A percentile compares a stretch with the other conserved stretches of the same genome.
These are phyloP conservation scores for Chaetodon trifascialis DNA, from an alignment of 2,113 vertebrate genomes.

Conservation along the genomic window DNA sequence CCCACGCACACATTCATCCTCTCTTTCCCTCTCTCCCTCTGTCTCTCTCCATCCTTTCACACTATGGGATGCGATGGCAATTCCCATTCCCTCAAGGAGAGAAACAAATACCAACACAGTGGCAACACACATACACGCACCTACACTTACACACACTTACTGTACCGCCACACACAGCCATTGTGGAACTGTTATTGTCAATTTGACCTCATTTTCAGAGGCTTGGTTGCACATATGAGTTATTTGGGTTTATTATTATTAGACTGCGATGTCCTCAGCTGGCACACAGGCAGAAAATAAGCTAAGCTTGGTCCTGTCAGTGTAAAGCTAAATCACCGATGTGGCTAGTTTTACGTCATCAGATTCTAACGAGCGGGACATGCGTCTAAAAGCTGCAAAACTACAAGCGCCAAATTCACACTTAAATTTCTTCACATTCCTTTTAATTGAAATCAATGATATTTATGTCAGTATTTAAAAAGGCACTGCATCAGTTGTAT, in stretches of 20 bases:
- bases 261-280: neutral
- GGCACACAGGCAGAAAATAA: neutral
- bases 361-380: neutral
- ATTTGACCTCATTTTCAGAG: constrained; percentile 32
- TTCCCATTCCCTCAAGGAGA: constrained; percentile 33
- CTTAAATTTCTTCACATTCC: neutral
- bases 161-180: neutral
- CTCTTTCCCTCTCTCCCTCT: neutral
- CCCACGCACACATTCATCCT: constrained; percentile 10
- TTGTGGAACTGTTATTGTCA: neutral
- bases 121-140: constrained; percentile 1
- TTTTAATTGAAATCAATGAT: neutral
- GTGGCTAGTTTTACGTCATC: neutral
- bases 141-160: neutral
- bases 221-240: neutral
- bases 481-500: too few relatives aligned
- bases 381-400: neutral
- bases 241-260: constrained; percentile 1
- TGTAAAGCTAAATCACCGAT: neutral
- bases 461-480: neutral
- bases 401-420: neutral
- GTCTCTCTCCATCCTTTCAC: constrained; percentile 12
- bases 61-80: constrained; percentile 33
- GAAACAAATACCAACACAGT: constrained; percentile 28
- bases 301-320: neutral